A percentile compares a stretch with the other conserved stretches of the same genome.
Conservation (phyloP, 2,797 vertebrate species). For the Apogon hyalosoma region DNA sequence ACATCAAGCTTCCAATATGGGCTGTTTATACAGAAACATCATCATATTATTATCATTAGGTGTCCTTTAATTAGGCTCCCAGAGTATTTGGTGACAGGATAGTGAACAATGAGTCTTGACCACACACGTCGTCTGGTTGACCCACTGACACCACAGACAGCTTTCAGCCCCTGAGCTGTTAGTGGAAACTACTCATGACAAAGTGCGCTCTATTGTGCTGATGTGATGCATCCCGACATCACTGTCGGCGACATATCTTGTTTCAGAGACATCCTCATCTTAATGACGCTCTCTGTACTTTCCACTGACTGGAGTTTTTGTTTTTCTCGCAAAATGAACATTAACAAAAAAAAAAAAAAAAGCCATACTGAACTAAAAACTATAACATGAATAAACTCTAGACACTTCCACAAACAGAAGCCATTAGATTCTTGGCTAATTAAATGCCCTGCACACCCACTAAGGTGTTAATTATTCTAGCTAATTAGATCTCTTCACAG, state of each 20-base stretch:
- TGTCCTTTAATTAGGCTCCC: constrained; percentile 45
- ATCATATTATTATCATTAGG: constrained; percentile 29
- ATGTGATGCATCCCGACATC: constrained; percentile 33
- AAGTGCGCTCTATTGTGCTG: constrained; percentile 45
- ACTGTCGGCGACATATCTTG: constrained; percentile 48
- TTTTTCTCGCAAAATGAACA: neutral
- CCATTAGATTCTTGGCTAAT: neutral
- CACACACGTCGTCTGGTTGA: constrained; percentile 36
- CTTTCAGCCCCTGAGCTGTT: constrained; percentile 45
- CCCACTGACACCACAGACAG: constrained; percentile 51
- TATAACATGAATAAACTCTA: neutral
- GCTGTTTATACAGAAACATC: constrained; percentile 8
- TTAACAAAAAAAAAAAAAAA: neutral
- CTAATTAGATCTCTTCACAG: constrained; percentile 12
- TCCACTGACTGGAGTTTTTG: constrained; percentile 7
- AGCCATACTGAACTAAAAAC: neutral
- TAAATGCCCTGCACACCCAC: constrained; percentile 1
- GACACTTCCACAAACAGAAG: neutral
- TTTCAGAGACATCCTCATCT: constrained; percentile 52
- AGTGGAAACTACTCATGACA: constrained; percentile 59
- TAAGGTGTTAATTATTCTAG: constrained; percentile 27
- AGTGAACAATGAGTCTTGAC: constrained; percentile 39
- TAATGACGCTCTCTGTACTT: constrained; percentile 10
- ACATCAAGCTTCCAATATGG: neutral
- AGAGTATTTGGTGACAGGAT: constrained; percentile 40